Base-by-base conservation (phyloP, 2,797 vertebrate genomes). In the Steatocranus sp. region DNA sequence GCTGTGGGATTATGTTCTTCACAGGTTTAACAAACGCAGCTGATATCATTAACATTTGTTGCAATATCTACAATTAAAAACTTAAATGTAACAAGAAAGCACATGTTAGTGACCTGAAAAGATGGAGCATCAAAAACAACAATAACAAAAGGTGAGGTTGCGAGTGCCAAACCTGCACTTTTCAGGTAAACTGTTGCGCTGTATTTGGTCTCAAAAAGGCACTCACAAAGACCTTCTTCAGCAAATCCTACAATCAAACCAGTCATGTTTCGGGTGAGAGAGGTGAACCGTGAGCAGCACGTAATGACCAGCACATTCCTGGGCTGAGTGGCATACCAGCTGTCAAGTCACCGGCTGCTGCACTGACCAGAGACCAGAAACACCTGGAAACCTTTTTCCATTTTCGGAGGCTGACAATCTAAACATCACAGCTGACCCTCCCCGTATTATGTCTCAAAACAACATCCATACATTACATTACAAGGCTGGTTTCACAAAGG, bases 241-340 rank as follows among this genome's bases (percentile, higher is more conserved):
- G 88, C 88, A 79, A 88, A 80, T 70, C 78, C 91, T 81, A 95
- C 93, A 95, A 95, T 94, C 93, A 91, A 88, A 85, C 88, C 88
- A 92, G 93, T 93, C 93, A 94, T 92, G 90, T 84, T 87, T 84
- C 43, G 86, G 93, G 92, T 86, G 92, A 91, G 92, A 86, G 94
- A 94, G 94, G 93, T 95, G 95, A 95, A 95, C 87, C 88, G 75
- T 93, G 93, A 93, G 92, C 90, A 25, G 76, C 76, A 53, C 74
- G 90, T 94, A 94, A 96, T 93, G 94, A 95, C 94, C 87, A 83
- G 90, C 92, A 88, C 95, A 96, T 96, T 96, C 96, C 94, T 93
- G 91, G 76, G 91, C 93, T 92, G 91, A 94, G 89, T 93, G 81
- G 90, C 92, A 96, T 95, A 90, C 94, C 95, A 93, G 91, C 92